These are phyloP conservation scores for Mustela erminea DNA, from an alignment of 2,797 vertebrate genomes.

Conservation along the genomic window DNA sequence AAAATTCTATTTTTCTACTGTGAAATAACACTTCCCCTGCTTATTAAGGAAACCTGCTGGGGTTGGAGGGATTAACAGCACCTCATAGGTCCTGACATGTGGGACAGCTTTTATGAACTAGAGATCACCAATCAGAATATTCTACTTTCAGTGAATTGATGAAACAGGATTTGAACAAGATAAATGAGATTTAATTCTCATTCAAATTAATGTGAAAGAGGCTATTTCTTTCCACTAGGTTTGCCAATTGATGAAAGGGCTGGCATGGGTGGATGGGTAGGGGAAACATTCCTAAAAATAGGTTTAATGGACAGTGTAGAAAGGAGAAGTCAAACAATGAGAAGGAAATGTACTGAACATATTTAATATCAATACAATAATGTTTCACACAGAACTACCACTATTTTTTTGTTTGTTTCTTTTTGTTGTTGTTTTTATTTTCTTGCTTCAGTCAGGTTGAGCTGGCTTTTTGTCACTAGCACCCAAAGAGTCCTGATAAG, in stretches of 20 bases:
- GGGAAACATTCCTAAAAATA: background rate
- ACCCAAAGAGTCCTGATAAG: background rate
- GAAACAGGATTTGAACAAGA: background rate
- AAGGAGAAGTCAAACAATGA: background rate
- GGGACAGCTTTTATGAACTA: background rate
- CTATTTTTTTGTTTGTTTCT: background rate
- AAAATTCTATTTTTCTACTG: background rate
- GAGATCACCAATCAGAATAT: background rate
- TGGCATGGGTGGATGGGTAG: background rate
- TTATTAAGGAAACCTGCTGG: background rate
- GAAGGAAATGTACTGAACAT: background rate
- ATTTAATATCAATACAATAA: background rate
- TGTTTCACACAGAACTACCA: background rate
- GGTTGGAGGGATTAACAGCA: background rate
- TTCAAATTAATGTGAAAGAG: background rate
- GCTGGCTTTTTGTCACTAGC: background rate
- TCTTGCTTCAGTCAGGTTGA: background rate
- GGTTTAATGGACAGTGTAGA: background rate
- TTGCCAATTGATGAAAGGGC: background rate
- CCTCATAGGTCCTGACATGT: background rate
- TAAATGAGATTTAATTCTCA: slow-evolving; percentile 1
- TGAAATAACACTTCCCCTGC: background rate
- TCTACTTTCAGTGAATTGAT: background rate
- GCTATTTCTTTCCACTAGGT: background rate
- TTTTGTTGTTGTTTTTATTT: background rate